A percentile compares a stretch with the other conserved stretches of the same genome.
These are phyloP conservation scores for Neogobius melanostomus DNA, from an alignment of 2,113 vertebrate genomes.

Conservation along the genomic window DNA sequence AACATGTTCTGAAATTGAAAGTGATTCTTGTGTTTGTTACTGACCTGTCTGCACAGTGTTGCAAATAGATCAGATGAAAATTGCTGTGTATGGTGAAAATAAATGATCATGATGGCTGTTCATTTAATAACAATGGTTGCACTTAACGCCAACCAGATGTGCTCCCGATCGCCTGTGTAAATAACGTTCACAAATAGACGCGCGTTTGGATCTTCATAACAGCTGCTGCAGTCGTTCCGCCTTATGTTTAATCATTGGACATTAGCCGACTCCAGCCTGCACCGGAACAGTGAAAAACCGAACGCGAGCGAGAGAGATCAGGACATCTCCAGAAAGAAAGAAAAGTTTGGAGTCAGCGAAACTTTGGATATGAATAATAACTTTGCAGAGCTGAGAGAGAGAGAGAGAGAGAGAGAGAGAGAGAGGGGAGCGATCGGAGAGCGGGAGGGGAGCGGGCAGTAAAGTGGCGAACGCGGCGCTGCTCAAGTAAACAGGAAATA, in stretches of 20 bases:
- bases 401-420: background rate
- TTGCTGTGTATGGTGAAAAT: background rate
- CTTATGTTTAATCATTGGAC: slow-evolving; percentile 55
- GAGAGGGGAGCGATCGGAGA: background rate
- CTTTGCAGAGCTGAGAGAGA: background rate
- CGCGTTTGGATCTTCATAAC: slow-evolving; percentile 51
- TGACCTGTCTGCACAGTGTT: background rate
- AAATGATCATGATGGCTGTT: slow-evolving; percentile 10
- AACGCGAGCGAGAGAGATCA: slow-evolving; percentile 25
- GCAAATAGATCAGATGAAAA: background rate
- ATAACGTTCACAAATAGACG: slow-evolving; percentile 58
- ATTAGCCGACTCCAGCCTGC: slow-evolving; percentile 45
- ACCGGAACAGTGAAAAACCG: background rate
- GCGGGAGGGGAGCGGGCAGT: slow-evolving; percentile 31
- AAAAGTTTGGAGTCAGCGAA: slow-evolving; percentile 47
- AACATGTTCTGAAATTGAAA: no score
- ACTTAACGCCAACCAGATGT: slow-evolving; percentile 55
- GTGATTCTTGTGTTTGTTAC: no score
- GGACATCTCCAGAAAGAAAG: slow-evolving; percentile 47
- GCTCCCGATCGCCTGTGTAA: slow-evolving; percentile 40
- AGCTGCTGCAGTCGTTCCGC: slow-evolving; percentile 64
- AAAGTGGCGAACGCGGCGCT: slow-evolving; percentile 8
- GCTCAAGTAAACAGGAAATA: slow-evolving; percentile 60
- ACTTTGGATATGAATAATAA: slow-evolving; percentile 47
- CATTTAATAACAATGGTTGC: slow-evolving; percentile 29